Percentiles rank a stretch among this genome's conserved stretches.
These are phyloP conservation scores for Limenitis camilla DNA, from an alignment of 2,888 invertebrate genomes.

Conservation along the genomic window DNA sequence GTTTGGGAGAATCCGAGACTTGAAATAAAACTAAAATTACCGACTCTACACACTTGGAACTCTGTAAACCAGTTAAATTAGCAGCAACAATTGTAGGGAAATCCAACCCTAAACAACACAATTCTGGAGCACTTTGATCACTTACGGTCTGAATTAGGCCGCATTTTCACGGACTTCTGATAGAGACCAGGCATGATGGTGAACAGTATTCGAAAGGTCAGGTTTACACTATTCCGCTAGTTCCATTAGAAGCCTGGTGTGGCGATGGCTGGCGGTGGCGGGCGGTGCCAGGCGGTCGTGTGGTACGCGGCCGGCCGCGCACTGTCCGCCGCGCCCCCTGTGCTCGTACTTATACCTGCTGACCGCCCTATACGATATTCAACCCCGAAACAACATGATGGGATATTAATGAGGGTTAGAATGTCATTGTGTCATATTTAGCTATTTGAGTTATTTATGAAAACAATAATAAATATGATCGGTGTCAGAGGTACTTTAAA, in stretches of 20 bases:
- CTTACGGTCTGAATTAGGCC: conserved; percentile 44
- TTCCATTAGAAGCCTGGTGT: conserved; percentile 27
- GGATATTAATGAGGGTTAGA: conserved; percentile 47
- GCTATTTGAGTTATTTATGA: too few relatives aligned
- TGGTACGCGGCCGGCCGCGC: conserved; percentile 63
- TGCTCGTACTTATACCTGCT: conserved; percentile 57
- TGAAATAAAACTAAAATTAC: too few relatives aligned
- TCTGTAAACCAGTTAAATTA: too few relatives aligned
- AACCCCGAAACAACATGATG: conserved; percentile 47
- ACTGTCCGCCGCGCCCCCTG: conserved; percentile 57
- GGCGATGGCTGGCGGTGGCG: conserved; percentile 35
- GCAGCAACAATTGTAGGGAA: too few relatives aligned
- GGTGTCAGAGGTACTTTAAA: too few relatives aligned
- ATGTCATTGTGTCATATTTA: conserved; percentile 21
- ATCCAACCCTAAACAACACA: neutral
- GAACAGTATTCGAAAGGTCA: conserved; percentile 40
- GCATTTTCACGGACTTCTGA: conserved; percentile 39
- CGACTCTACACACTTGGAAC: too few relatives aligned
- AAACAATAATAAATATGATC: too few relatives aligned
- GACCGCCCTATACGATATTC: conserved; percentile 59
- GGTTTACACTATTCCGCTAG: conserved; percentile 56
- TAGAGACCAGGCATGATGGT: conserved; percentile 57
- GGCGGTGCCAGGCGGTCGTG: conserved; percentile 58
- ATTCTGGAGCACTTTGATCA: conserved; percentile 22
- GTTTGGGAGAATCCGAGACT: too few relatives aligned